Evolutionary conservation across 1,140 invertebrate species (phyloP), one percentile per base, ranked within the genome.

Genomic region (Ctenoplectra terminalis): DNA sequence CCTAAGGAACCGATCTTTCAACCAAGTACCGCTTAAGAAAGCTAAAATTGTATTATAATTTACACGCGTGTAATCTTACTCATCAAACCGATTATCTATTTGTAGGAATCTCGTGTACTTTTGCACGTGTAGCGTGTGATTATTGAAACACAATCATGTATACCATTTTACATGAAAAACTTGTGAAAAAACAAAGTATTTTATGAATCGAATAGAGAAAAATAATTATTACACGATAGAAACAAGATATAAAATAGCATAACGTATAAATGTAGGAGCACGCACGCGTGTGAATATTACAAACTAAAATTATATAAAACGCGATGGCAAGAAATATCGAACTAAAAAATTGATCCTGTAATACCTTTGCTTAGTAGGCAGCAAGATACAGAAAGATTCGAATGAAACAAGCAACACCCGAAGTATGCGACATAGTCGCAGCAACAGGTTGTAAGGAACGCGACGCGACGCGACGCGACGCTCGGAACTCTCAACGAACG

Each of bases 401-500:
- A 69, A 23, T 8, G 6, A 43, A n/a, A 66, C 46, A 31, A 54
- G 37, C 60, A 17, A 63, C 20, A 58, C 3, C 40, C 37, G 31
- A 66, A 66, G 34, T 60, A 74, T 66, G 61, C 50, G 43, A 75
- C 46, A 70, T 48, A 29, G 50, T 73, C 34, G 75, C 29, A 61
- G 83, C 86, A 88, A 88, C 86, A 87, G 85, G 87, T 87, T 85
- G 85, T 40, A 82, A n/a, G n/a, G n/a, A n/a, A n/a, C n/a, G 67
- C 72, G 75, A 80, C 83, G 77, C 77, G 83, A 84, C 82, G 67
- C 72, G 75, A 80, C 83, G 77, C 77, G 83, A 84, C 82, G 86
- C 81, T 81, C 76, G 84, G 77, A 69, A 81, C 82, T 89, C 82
- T 61, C 61, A 15, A 43, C 81, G 81, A 79, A 88, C 88, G 88